Evolutionary conservation across 2,888 invertebrate species (phyloP).

Genomic region (Chymomyza procnemis): DNA sequence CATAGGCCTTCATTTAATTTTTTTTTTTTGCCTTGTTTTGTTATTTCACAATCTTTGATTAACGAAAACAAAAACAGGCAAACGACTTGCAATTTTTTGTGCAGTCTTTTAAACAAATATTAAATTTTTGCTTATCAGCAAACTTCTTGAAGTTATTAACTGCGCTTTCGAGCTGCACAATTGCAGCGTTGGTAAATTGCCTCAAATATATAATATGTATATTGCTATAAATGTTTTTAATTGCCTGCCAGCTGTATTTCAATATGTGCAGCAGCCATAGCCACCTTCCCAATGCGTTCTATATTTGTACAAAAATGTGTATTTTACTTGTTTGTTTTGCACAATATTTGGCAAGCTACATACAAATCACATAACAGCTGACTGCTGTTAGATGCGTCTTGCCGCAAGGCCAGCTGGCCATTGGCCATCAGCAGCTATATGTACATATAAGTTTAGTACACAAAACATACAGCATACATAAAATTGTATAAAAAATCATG

Average conservation of each 20-base stretch:
- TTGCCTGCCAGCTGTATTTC: not conserved
- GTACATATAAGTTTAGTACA: not conserved
- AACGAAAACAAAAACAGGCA: not conserved
- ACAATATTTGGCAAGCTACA: constrained; percentile 50
- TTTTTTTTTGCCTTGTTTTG: not conserved
- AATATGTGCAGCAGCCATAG: not conserved
- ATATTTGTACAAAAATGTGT: constrained; percentile 13
- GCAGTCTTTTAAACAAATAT: not conserved
- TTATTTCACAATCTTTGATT: not conserved
- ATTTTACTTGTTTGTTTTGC: constrained; percentile 12
- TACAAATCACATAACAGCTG: constrained; percentile 64
- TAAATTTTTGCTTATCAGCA: not conserved
- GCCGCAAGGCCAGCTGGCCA: constrained; percentile 55
- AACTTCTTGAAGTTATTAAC: not conserved
- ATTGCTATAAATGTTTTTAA: not conserved
- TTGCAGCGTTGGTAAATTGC: not conserved
- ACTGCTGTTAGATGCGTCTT: constrained; percentile 17
- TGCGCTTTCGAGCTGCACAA: not conserved
- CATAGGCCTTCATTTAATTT: too few relatives aligned
- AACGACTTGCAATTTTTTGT: not conserved
- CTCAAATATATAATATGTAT: not conserved
- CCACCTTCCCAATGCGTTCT: not conserved
- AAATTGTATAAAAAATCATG: too few relatives aligned
- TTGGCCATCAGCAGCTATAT: constrained; percentile 18
- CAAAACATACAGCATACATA: not conserved